phyloP scores from a whole-genome alignment of 2,888 invertebrate genomes.

The Trichopoda pennipes region DNA sequence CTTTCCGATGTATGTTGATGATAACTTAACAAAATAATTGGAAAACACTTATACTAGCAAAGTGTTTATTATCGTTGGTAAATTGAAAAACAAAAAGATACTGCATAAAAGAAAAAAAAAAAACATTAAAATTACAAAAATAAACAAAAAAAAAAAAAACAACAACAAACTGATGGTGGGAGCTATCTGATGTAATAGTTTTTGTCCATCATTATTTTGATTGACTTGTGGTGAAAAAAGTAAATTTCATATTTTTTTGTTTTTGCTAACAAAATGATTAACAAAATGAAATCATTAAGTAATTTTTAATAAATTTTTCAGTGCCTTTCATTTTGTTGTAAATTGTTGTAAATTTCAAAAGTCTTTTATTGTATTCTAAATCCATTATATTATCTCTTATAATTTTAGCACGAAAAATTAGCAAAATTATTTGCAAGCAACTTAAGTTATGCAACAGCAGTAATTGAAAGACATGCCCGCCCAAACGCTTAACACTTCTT shows the following conservation, averaged over 20 bases:
- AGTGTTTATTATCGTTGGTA: slow-evolving; percentile 38
- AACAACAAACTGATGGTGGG: slow-evolving; percentile 48
- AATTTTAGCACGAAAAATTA: too few relatives aligned
- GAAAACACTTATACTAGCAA: slow-evolving; percentile 50
- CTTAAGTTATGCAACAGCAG: too few relatives aligned
- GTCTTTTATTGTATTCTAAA: background rate
- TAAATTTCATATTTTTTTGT: slow-evolving; percentile 18
- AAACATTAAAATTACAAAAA: too few relatives aligned
- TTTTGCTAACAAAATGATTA: background rate
- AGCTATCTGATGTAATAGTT: slow-evolving; percentile 62
- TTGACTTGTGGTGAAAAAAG: slow-evolving; percentile 14
- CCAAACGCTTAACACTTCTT: too few relatives aligned
- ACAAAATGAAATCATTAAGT: background rate
- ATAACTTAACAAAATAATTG: slow-evolving; percentile 52
- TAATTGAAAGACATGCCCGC: too few relatives aligned
- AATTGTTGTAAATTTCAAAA: background rate
- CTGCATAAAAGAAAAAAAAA: slow-evolving; percentile 8
- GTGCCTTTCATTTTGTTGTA: background rate
- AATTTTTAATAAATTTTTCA: background rate
- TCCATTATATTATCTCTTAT: background rate
- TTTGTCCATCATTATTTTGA: slow-evolving; percentile 55
- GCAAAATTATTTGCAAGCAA: too few relatives aligned
- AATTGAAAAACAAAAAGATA: slow-evolving; percentile 38
- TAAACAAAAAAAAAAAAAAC: background rate
- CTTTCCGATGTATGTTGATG: slow-evolving; percentile 39